Evolutionary conservation across 2,888 invertebrate genomes (phyloP), one percentile per base, ranked within the genome.

Genomic region (Pandemis corylana): DNA sequence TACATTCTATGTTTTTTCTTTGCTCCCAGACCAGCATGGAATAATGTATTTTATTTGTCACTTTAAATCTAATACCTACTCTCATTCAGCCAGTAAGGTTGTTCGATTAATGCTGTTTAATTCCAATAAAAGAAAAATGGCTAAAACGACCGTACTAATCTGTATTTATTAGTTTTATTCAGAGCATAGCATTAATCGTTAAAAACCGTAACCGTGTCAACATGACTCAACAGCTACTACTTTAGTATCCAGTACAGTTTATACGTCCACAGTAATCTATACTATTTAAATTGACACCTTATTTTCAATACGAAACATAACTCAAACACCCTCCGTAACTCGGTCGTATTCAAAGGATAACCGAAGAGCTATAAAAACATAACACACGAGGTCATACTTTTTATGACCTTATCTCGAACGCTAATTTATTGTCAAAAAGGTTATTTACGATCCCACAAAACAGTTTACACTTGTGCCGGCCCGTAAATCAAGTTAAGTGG

Each of bases 381-480:
- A 13, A 56, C 15, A 13, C 68, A 77, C 78, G 83, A 85, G 84
- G 84, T 86, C 84, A 81, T 81, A 77, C 80, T 81, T 85, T 81
- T 87, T 87, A 86, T 83, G 78, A 80, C 75, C 80, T 84, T 84
- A 85, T 86, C 82, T 83, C 76, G 81, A 77, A 78, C 80, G 85
- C 84, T 82, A 81, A 85, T 87, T 85, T 75, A 85, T 85, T 86
- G 86, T 86, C 82, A 78, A 83, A 46, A 70, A 76, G 80, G 85
- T 83, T 36, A 89, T 89, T 89, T 87, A 88, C 85, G 84, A 80
- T 73, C 79, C 71, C 79, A 76, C 77, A 82, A 82, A 84, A 84
- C 87, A 84, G 82, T 82, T 79, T 83, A 79, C 78, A 76, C 70
- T 76, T 81, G 76, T 74, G n/a, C 41, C 41, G 49, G 77, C 76